phyloP scores from a whole-genome alignment of 1,140 invertebrate genomes.

The Charaxes varanes region DNA sequence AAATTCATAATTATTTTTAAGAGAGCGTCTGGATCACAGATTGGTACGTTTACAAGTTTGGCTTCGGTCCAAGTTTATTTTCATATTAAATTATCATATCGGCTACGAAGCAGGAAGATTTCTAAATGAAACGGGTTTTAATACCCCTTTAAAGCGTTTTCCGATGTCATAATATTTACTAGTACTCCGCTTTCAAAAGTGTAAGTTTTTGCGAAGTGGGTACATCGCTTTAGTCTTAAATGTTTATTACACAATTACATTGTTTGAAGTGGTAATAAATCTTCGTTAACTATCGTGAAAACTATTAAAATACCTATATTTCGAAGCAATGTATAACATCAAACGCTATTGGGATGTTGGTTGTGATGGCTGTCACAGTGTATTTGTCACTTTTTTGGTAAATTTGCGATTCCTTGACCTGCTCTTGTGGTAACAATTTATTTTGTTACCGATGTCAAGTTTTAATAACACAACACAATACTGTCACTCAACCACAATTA shows the following conservation, averaged over 20 bases:
- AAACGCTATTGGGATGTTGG: no score
- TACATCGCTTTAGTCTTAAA: neutral
- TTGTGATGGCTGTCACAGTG: no score
- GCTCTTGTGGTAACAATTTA: no score
- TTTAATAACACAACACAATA: no score
- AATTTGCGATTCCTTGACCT: no score
- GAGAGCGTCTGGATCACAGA: conserved; percentile 51
- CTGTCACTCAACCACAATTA: no score
- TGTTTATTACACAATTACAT: neutral
- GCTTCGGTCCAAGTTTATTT: conserved; percentile 56
- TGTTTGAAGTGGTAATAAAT: no score
- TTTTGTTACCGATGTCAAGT: no score
- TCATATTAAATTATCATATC: conserved; percentile 61
- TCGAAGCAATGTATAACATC: no score
- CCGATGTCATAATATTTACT: conserved; percentile 17
- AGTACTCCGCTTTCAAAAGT: conserved; percentile 9
- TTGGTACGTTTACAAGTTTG: conserved; percentile 50
- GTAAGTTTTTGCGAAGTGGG: neutral
- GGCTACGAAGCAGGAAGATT: conserved; percentile 43
- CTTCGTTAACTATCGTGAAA: no score
- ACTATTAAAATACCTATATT: no score
- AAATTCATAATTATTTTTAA: conserved; percentile 34
- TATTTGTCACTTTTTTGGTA: no score
- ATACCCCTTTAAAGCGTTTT: conserved; percentile 22
- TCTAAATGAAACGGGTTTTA: conserved; percentile 24